Percentiles rank a stretch among this genome's conserved stretches.
These are phyloP conservation scores for Apantesis nais DNA, from an alignment of 2,888 invertebrate genomes.

Conservation along the genomic window DNA sequence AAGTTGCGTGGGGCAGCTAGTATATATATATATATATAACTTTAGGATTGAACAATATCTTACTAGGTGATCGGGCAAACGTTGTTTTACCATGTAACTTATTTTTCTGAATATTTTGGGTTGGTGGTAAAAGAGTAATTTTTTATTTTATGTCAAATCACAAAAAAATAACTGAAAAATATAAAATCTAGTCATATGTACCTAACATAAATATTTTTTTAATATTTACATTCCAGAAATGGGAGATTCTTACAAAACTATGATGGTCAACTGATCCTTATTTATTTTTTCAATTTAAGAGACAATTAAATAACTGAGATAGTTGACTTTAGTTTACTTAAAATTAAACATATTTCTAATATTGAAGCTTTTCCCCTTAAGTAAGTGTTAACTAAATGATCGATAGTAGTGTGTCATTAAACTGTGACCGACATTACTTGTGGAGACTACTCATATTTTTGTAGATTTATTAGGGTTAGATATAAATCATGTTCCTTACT, in stretches of 20 bases:
- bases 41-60: too few relatives aligned
- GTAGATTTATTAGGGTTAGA: not conserved
- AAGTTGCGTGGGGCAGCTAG: too few relatives aligned
- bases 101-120: too few relatives aligned
- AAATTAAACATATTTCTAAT: not conserved
- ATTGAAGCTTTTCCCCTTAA: not conserved
- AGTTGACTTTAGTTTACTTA: not conserved
- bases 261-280: not conserved
- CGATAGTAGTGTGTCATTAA: not conserved
- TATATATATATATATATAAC: too few relatives aligned
- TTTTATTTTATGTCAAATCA: too few relatives aligned
- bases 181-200: too few relatives aligned
- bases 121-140: too few relatives aligned
- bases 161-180: too few relatives aligned
- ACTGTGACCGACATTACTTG: not conserved
- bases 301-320: not conserved
- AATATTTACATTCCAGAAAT: not conserved
- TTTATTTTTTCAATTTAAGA: not conserved
- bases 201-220: too few relatives aligned
- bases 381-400: not conserved
- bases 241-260: not conserved
- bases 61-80: too few relatives aligned
- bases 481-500: constrained; percentile 62
- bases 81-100: too few relatives aligned
- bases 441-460: not conserved